Evolutionary conservation across 2,113 vertebrate genomes (phyloP), one percentile per base, ranked within the genome.

Genomic region (Oncorhynchus gorbuscha): DNA sequence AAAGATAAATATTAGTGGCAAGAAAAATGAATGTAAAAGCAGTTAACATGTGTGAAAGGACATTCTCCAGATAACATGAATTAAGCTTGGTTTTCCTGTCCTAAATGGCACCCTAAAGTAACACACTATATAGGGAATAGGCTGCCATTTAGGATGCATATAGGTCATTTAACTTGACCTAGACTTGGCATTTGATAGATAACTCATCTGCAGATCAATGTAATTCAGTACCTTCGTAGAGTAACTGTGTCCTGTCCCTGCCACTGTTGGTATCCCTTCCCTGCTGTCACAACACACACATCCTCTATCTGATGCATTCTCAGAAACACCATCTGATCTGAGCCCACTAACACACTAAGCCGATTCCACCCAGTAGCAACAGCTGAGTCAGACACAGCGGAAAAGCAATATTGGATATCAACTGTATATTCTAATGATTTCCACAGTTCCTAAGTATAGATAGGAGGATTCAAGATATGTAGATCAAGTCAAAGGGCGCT

Each of bases 281-380:
- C 77, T 0, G 69, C n/a, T 24, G 3, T 51, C 45, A 39, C 39
- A n/a, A 13, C 26, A 70, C 69, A 14, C 48, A 28, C 13, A 28
- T 71, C 18, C 30, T 73, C 74, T 8, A 72, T 69, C 66, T 69
- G 32, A n/a, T n/a, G 5, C 68, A 78, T 51, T 74, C 35, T 68
- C 18, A 69, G 73, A 35, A 74, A 77, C 11, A 20, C 48, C 26
- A 13, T 69, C 32, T 24, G 20, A n/a, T 64, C 61, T 64, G 14
- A 51, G 49, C 49, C 14, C n/a, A 9, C n/a, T 22, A 22, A 45
- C 13, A 64, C 1, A 74, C 73, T 32, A 32, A 59, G n/a, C 28
- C 66, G 61, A 72, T 28, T 74, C 66, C 30, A 3, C 11, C 26
- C 35, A 59, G 5, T 39, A 9, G 59, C 20, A 45, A 3, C 26